phyloP scores from a whole-genome alignment of 2,888 invertebrate species.

The Caenorhabditis sp. region DNA sequence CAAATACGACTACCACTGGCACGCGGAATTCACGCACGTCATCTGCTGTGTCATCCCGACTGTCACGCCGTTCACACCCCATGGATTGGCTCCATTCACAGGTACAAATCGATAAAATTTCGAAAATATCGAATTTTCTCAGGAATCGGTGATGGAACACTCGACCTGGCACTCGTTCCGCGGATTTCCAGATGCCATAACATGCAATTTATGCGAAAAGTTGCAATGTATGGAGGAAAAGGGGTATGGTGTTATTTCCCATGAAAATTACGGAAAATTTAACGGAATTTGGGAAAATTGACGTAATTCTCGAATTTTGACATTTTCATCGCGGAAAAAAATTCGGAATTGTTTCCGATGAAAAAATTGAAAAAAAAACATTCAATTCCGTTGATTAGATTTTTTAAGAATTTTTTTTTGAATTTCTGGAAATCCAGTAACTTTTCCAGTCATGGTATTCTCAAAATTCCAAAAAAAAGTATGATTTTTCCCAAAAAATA shows the following conservation, averaged over 20 bases:
- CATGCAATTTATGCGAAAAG: conserved; percentile 80
- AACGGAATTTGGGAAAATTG: too few relatives aligned
- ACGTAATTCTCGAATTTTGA: too few relatives aligned
- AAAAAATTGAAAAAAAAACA: too few relatives aligned
- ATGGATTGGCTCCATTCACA: conserved; percentile 78
- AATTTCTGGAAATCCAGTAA: too few relatives aligned
- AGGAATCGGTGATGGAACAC: conserved; percentile 80
- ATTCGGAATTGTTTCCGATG: too few relatives aligned
- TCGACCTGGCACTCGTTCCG: conserved; percentile 80
- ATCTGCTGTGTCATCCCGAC: conserved; percentile 82
- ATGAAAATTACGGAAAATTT: too few relatives aligned
- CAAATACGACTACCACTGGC: conserved; percentile 72
- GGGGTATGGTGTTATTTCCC: conserved; percentile 42
- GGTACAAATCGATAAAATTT: conserved; percentile 45
- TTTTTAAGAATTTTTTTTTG: too few relatives aligned
- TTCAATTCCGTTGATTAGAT: too few relatives aligned
- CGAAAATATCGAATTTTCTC: conserved; percentile 30
- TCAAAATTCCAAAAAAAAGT: too few relatives aligned
- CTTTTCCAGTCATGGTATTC: too few relatives aligned
- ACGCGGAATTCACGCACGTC: conserved; percentile 78
- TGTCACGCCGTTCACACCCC: conserved; percentile 80
- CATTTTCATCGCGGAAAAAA: too few relatives aligned
- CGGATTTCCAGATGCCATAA: conserved; percentile 79
- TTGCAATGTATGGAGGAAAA: conserved; percentile 82
- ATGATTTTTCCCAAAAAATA: too few relatives aligned